Evolutionary conservation across 1,140 invertebrate genomes (phyloP), one percentile per base, ranked within the genome.

Genomic region (Atopsyche davidsoni): DNA sequence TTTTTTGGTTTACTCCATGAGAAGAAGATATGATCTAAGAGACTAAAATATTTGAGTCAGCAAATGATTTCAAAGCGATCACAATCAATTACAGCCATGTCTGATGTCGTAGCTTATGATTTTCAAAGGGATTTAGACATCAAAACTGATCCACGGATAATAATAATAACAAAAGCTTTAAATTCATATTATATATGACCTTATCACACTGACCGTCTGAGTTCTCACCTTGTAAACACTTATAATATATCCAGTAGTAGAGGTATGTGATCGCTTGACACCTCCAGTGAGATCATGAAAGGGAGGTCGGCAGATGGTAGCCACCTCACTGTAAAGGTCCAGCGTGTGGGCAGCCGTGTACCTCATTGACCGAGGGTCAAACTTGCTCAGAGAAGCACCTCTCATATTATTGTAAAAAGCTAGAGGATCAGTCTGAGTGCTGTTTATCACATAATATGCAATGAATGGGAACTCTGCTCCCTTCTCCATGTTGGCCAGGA

Each of bases 391-490:
- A 21, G 86, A 86, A 47, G 84, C 83, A 61, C 83, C 82, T 61
- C 88, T 79, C 55, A 89, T 81, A 58, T 85, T 85, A 62, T 86
- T 83, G 67, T 90, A 89, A 71, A 92, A 91, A 44, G 85, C 81
- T 49, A 81, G 75, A 24, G 88, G 87, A 71, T 92, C 88, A 21
- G 83, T 87, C 66, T 85, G 83, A 45, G 81, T 80, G 19, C 85
- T 89, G 63, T 92, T 92, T 67, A 92, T 87, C 57, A 92, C 78
- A 69, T 92, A 91, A 62, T 92, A 90, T 1, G 87, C 81, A 70
- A 94, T 92, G 71, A 92, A 92, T 3, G 90, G 89, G 64, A 92
- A 92, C 60, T 92, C 87, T 35, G 87, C 88, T 65, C 87, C 86
- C 64, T 83, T 83, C 63, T 93, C 89, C 81, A 92, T 88, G 62